Conservation (phyloP, 2,113 vertebrate species). For the Crotophaga sulcirostris region DNA sequence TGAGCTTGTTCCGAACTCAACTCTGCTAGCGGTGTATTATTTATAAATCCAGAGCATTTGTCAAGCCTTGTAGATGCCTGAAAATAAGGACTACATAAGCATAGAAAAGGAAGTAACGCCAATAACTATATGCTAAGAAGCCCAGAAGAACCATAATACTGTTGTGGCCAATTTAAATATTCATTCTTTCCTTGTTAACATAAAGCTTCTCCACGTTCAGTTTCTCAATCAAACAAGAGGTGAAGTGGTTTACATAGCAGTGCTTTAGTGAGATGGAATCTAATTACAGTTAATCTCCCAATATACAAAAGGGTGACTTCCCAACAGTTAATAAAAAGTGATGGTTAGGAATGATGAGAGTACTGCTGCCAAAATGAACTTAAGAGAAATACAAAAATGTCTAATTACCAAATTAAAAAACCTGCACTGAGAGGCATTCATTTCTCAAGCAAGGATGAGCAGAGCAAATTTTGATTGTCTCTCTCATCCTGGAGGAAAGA, state of each 20-base stretch:
- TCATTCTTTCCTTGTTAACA: constrained; percentile 54
- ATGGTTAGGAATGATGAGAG: neutral
- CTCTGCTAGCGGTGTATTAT: neutral
- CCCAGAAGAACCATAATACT: constrained; percentile 20
- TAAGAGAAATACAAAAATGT: neutral
- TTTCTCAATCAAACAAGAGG: constrained; percentile 44
- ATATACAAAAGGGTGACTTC: neutral
- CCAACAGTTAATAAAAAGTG: constrained; percentile 17
- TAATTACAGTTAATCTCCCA: constrained; percentile 43
- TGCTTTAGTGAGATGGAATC: constrained; percentile 16
- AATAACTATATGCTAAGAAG: neutral
- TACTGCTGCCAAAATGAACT: constrained; percentile 3
- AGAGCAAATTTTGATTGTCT: neutral
- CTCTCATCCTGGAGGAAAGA: neutral
- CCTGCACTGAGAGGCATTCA: neutral
- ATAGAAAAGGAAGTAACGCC: neutral
- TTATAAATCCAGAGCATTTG: constrained; percentile 1
- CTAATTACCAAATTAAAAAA: constrained; percentile 11
- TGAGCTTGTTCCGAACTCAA: neutral
- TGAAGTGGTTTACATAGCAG: constrained; percentile 46
- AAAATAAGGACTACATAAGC: neutral
- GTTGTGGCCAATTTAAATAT: constrained; percentile 51
- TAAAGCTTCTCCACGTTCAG: constrained; percentile 21
- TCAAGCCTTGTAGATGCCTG: neutral
- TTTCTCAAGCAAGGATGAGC: neutral